Evolutionary conservation across 2,113 vertebrate species (phyloP).

Genomic region (Rhineura floridana): DNA sequence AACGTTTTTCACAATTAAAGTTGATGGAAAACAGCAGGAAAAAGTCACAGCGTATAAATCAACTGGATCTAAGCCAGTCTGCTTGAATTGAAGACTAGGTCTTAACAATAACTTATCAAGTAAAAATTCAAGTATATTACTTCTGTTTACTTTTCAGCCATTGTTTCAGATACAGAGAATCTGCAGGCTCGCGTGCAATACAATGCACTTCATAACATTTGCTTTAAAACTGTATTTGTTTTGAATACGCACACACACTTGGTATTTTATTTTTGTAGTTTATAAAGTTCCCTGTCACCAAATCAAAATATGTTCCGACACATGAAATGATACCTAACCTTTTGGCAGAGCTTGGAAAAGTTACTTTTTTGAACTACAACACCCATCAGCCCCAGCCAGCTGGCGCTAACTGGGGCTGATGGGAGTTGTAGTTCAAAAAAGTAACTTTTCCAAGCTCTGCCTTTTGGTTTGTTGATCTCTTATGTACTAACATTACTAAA

Average conservation of each 20-base stretch:
- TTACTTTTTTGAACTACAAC: too few species aligned
- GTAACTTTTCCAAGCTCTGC: too few species aligned
- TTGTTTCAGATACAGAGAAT: background rate
- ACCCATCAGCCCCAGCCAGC: too few species aligned
- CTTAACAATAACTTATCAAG: constrained; percentile 65
- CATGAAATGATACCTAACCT: background rate
- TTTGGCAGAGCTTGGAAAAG: too few species aligned
- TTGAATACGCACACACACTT: background rate
- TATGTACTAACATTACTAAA: background rate
- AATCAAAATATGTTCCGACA: background rate
- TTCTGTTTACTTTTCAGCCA: constrained; percentile 30
- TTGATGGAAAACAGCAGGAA: constrained; percentile 87
- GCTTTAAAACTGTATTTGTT: background rate
- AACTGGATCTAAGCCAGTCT: constrained; percentile 74
- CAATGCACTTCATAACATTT: background rate
- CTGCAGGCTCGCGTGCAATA: background rate
- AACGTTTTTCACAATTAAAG: constrained; percentile 85
- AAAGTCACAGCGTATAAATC: constrained; percentile 83
- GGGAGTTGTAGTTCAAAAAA: too few species aligned
- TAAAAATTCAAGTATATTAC: constrained; percentile 40
- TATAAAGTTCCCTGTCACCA: background rate
- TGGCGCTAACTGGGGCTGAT: too few species aligned
- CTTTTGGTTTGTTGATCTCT: background rate
- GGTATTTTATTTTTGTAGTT: background rate
- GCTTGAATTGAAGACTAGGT: constrained; percentile 55